phyloP scores from a whole-genome alignment of 2,888 invertebrate species.

The Acronicta aceris region DNA sequence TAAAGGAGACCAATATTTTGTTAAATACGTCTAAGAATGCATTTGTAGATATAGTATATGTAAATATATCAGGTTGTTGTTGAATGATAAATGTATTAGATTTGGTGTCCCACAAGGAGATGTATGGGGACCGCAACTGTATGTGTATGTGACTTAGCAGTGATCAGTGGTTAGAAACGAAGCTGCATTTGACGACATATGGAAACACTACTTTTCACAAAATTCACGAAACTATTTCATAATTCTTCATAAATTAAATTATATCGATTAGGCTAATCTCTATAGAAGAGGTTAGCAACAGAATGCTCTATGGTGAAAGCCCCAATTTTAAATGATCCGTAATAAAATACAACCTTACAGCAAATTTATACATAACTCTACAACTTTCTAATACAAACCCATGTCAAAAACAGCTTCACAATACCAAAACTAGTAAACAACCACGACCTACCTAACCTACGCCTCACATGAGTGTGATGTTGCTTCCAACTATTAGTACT shows the following conservation, averaged over 20 bases:
- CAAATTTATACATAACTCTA: not conserved
- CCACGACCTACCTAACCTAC: conserved; percentile 65
- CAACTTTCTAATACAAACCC: not conserved
- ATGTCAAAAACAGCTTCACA: conserved; percentile 65
- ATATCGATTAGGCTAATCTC: not conserved
- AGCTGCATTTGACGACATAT: conserved; percentile 56
- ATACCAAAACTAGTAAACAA: conserved; percentile 44
- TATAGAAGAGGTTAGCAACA: not conserved
- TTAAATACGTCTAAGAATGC: conserved; percentile 6
- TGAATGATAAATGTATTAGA: conserved; percentile 62
- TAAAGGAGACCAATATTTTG: conserved; percentile 1
- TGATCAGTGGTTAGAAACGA: conserved; percentile 47
- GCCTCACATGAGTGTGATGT: conserved; percentile 71
- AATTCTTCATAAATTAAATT: not conserved
- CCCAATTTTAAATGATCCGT: no score
- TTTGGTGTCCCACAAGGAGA: conserved; percentile 69
- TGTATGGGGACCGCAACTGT: conserved; percentile 61
- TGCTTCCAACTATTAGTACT: conserved; percentile 65
- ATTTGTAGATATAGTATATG: conserved; percentile 32
- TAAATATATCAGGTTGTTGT: conserved; percentile 46
- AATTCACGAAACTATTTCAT: not conserved
- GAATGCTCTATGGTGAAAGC: no score
- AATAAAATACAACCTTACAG: no score
- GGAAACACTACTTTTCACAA: not conserved
- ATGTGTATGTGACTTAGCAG: conserved; percentile 60